Evolutionary conservation across 2,797 vertebrate species (phyloP).

Genomic region (Sebastes taczanowskii): DNA sequence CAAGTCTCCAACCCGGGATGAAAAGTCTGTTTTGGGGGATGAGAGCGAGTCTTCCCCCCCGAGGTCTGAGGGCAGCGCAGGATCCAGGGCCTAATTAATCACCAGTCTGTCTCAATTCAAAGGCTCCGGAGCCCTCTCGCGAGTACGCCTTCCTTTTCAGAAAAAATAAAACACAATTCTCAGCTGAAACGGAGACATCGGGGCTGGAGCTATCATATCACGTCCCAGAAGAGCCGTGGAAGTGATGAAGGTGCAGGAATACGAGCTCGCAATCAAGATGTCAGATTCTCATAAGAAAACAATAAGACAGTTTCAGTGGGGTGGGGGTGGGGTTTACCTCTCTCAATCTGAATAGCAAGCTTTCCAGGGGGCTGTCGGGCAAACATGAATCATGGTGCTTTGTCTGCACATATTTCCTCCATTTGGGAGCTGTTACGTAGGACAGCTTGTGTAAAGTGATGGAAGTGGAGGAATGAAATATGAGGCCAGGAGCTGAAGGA

Average conservation of each 20-base stretch:
- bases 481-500: not conserved
- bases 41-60: slow-evolving; percentile 37
- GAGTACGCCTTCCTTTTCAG: slow-evolving; percentile 11
- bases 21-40: slow-evolving; percentile 50
- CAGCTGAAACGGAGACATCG: slow-evolving; percentile 37
- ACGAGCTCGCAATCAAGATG: slow-evolving; percentile 2
- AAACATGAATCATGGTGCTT: slow-evolving; percentile 30
- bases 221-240: slow-evolving; percentile 20
- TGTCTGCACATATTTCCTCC: slow-evolving; percentile 44
- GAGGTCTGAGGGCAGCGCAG: slow-evolving; percentile 50
- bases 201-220: slow-evolving; percentile 19
- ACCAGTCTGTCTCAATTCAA: slow-evolving; percentile 53
- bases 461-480: slow-evolving; percentile 20
- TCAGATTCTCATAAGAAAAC: slow-evolving; percentile 30
- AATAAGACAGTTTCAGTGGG: slow-evolving; percentile 21
- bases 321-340: slow-evolving; percentile 2
- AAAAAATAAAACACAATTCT: slow-evolving; percentile 19
- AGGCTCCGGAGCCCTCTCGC: slow-evolving; percentile 9
- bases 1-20: slow-evolving; percentile 38
- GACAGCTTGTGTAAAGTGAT: slow-evolving; percentile 23
- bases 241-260: slow-evolving; percentile 13
- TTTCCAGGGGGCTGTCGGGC: slow-evolving; percentile 21
- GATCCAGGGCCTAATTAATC: slow-evolving; percentile 69
- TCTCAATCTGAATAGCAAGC: slow-evolving; percentile 18
- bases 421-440: slow-evolving; percentile 36